Evolutionary conservation across 2,888 invertebrate genomes (phyloP).

Genomic region (Acrobasis suavella): DNA sequence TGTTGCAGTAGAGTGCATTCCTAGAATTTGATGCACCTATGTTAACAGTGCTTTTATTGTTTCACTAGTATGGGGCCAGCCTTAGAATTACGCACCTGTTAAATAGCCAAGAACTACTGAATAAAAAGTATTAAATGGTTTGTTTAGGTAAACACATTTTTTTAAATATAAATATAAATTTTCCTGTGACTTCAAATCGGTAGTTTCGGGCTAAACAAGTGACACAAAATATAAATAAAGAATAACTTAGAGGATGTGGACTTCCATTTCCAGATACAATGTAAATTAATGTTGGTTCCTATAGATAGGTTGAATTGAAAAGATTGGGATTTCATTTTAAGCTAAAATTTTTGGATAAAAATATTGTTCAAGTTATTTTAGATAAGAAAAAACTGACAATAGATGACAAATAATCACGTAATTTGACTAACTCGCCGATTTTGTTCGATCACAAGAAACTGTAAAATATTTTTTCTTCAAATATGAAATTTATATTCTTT

Average conservation of each 20-base stretch:
- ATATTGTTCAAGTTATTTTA: background rate
- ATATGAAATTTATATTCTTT: too few relatives aligned
- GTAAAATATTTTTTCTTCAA: too few relatives aligned
- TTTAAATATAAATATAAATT: too few relatives aligned
- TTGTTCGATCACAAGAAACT: background rate
- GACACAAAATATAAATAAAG: constrained; percentile 26
- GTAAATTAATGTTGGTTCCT: constrained; percentile 43
- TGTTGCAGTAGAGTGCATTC: background rate
- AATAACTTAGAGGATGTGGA: constrained; percentile 20
- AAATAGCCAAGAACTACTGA: background rate
- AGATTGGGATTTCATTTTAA: constrained; percentile 35
- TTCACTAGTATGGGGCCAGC: background rate
- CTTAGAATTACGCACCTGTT: background rate
- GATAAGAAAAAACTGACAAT: background rate
- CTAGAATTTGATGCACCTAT: too few relatives aligned
- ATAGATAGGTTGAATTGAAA: constrained; percentile 36
- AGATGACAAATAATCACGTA: background rate
- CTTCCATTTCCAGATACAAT: constrained; percentile 29
- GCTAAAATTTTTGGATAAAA: background rate
- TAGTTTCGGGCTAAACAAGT: constrained; percentile 30
- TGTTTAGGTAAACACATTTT: too few relatives aligned
- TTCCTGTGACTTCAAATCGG: too few relatives aligned
- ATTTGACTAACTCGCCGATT: background rate
- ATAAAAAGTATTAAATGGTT: background rate
- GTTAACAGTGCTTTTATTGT: background rate